Evolutionary conservation across 2,797 vertebrate species (phyloP), one percentile per base, ranked within the genome.

Genomic region (Rhynchotus rufescens): DNA sequence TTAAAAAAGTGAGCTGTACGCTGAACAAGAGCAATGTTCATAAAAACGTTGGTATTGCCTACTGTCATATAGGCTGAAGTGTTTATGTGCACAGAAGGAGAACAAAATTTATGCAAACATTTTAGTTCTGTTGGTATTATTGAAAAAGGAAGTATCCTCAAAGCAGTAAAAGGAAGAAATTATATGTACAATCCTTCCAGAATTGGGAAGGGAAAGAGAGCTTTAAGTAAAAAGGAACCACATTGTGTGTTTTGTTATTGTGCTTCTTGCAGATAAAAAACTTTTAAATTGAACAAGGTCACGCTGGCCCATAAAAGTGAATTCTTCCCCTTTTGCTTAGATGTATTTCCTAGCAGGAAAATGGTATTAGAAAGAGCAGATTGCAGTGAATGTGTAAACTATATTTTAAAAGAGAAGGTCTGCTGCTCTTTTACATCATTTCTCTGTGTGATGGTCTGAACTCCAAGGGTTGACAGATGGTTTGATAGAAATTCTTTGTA

Each of bases 91-190:
- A 45, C 75, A 30, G 62, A 77, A 96, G 91, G 66, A 80, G 80
- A 68, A 28, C 45, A 94, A 88, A 81, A 93, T 75, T 84, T 88
- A 84, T 88, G 76, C 68, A 77, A 92, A 80, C 54, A 90, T 84
- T 93, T 94, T 56, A 83, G 56, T 84, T 84, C 38, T 78, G 54
- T 77, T 88, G 56, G 68, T 88, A 80, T 80, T 86, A 72, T 54
- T 91, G 65, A 59, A 86, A 80, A 26, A 10, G 67, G 13, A 91
- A 84, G 45, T 84, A 68, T 68, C 22, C 88, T 72, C 34, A 77
- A 80, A 86, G 80, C 61, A 84, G 68, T 92, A 78, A 86, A 86
- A 86, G 25, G 45, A 62, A 92, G 71, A 82, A 86, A 74, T 77
- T 81, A 6, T 84, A 76, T 88, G 86, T 93, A 86, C 84, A 78